A percentile compares a stretch with the other conserved stretches of the same genome.
These are phyloP conservation scores for Leucoptera coffeella DNA, from an alignment of 2,888 invertebrate species.

Conservation along the genomic window DNA sequence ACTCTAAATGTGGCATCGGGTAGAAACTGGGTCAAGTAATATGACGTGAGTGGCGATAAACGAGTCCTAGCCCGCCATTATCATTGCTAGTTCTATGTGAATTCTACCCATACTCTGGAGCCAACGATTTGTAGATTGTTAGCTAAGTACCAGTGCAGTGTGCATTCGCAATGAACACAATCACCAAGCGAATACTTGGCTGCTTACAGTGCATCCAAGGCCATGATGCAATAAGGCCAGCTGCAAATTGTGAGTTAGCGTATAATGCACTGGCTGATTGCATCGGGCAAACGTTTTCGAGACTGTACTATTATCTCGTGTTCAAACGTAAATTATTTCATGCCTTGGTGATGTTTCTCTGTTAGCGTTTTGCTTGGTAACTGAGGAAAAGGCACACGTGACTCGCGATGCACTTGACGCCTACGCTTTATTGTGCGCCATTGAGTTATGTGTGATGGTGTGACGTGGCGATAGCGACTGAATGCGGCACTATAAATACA, in stretches of 20 bases:
- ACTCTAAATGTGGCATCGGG: constrained; percentile 30
- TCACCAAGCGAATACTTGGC: neutral
- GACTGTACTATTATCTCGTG: too few species aligned
- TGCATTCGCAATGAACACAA: neutral
- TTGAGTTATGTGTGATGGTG: constrained; percentile 41
- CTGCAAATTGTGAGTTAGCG: constrained; percentile 23
- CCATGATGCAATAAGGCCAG: constrained; percentile 35
- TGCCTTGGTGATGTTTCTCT: too few species aligned
- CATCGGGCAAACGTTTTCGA: too few species aligned
- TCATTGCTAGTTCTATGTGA: too few species aligned
- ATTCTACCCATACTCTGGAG: too few species aligned
- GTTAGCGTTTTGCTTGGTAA: too few species aligned
- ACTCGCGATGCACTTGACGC: too few species aligned
- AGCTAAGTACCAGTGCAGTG: too few species aligned
- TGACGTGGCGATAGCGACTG: constrained; percentile 35
- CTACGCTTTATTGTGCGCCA: too few species aligned
- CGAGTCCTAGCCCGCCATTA: constrained; percentile 27
- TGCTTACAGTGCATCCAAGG: constrained; percentile 21
- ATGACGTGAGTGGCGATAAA: constrained; percentile 41
- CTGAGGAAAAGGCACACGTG: too few species aligned
- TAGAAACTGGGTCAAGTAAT: constrained; percentile 39
- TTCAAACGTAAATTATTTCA: too few species aligned
- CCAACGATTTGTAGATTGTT: too few species aligned
- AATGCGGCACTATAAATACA: constrained; percentile 40
- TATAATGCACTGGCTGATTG: constrained; percentile 27